phyloP scores from a whole-genome alignment of 53 echinoderm and acorn worm genomes.

The Holothuria scabra region DNA sequence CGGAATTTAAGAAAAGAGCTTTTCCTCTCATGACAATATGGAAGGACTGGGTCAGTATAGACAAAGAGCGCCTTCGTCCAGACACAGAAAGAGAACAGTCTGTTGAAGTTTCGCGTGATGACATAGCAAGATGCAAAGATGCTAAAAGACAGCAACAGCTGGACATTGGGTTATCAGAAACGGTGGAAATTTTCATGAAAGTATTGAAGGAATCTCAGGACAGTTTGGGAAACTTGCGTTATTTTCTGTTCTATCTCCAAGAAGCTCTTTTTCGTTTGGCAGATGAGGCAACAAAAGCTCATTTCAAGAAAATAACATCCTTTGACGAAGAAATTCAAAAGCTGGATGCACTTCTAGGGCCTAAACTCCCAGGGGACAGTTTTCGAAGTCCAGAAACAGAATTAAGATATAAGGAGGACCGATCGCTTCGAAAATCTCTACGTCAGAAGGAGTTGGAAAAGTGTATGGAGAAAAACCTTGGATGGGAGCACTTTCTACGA shows the following conservation, averaged over 20 bases:
- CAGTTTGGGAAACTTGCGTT: neutral
- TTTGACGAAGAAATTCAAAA: neutral
- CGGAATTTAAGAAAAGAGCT: neutral
- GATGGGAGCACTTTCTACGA: slow-evolving; percentile 12
- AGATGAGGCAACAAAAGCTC: neutral
- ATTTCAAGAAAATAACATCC: neutral
- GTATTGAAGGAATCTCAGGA: neutral
- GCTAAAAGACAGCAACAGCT: slow-evolving; percentile 13
- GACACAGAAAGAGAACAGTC: slow-evolving; percentile 13
- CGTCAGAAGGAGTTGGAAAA: neutral
- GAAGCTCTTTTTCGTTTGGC: neutral
- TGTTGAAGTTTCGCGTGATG: neutral
- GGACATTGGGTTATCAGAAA: slow-evolving; percentile 4
- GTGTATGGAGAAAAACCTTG: slow-evolving; percentile 1
- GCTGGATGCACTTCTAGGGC: neutral
- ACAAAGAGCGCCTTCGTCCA: slow-evolving; percentile 19
- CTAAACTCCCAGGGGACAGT: too few species aligned
- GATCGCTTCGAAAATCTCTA: neutral
- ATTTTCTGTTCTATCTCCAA: slow-evolving; percentile 22
- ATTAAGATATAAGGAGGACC: neutral
- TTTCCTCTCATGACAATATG: neutral
- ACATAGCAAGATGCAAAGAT: neutral
- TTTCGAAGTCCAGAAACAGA: neutral
- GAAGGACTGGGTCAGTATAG: slow-evolving; percentile 13
- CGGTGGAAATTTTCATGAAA: slow-evolving; percentile 1